Evolutionary conservation across 1,140 invertebrate genomes (phyloP).

Genomic region (Achroia grisella): DNA sequence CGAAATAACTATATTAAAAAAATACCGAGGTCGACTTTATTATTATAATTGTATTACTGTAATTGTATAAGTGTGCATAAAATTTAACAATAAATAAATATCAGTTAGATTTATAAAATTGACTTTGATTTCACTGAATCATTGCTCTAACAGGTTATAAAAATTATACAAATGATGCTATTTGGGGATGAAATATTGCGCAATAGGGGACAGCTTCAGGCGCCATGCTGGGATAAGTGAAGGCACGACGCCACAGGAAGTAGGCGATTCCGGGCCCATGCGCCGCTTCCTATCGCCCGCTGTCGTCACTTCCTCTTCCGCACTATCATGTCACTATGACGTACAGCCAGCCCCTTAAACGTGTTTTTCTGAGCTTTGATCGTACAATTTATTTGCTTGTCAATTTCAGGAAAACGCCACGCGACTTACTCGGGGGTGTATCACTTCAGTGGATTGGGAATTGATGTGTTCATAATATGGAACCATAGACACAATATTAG

Average conservation of each 20-base stretch:
- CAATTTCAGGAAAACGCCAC: constrained; percentile 65
- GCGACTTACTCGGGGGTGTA: constrained; percentile 31
- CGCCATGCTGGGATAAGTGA: constrained; percentile 63
- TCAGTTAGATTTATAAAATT: too few species aligned
- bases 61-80: too few species aligned
- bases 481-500: too few species aligned
- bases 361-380: constrained; percentile 50
- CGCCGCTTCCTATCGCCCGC: constrained; percentile 49
- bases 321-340: constrained; percentile 37
- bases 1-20: too few species aligned
- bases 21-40: too few species aligned
- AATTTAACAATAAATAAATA: too few species aligned
- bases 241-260: constrained; percentile 50
- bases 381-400: constrained; percentile 68
- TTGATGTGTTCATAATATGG: too few species aligned
- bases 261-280: constrained; percentile 51
- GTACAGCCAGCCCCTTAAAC: constrained; percentile 32
- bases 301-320: constrained; percentile 58
- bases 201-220: constrained; percentile 31
- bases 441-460: constrained; percentile 5
- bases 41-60: too few species aligned
- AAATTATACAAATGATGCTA: neutral
- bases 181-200: constrained; percentile 9
- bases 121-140: neutral
- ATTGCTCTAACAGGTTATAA: neutral